These are phyloP conservation scores for Trematomus loennbergii DNA, from an alignment of 2,113 vertebrate species.

Conservation along the genomic window DNA sequence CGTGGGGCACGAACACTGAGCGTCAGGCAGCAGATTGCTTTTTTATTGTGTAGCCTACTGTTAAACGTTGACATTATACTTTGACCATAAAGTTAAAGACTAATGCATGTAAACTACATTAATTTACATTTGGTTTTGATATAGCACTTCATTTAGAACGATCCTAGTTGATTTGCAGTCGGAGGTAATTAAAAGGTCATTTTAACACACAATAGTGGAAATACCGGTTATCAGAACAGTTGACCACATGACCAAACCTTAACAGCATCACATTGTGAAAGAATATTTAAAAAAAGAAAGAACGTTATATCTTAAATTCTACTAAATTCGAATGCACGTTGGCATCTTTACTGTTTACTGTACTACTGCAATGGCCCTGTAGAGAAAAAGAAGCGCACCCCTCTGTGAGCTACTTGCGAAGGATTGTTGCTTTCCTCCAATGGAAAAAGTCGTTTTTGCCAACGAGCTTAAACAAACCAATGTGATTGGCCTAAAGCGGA, in stretches of 20 bases:
- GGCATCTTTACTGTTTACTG: background rate
- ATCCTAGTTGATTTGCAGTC: background rate
- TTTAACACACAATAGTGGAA: background rate
- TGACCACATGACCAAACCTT: background rate
- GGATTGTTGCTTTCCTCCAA: constrained; percentile 66
- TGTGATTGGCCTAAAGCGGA: constrained; percentile 52
- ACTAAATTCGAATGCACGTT: background rate
- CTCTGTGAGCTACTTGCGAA: constrained; percentile 27
- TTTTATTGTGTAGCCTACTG: background rate
- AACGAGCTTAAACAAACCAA: constrained; percentile 44
- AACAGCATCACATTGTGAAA: background rate
- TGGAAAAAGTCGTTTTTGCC: constrained; percentile 27
- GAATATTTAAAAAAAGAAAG: background rate
- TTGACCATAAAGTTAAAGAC: no score
- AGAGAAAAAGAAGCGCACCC: constrained; percentile 45
- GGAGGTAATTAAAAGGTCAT: background rate
- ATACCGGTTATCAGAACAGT: background rate
- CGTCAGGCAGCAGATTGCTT: no score
- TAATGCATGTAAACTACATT: no score
- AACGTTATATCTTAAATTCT: background rate
- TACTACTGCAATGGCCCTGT: background rate
- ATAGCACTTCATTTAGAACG: background rate
- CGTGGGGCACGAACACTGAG: background rate
- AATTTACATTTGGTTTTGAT: background rate
- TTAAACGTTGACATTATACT: background rate